Evolutionary conservation across 2,888 invertebrate genomes (phyloP).

Genomic region (Eristalis pertinax): DNA sequence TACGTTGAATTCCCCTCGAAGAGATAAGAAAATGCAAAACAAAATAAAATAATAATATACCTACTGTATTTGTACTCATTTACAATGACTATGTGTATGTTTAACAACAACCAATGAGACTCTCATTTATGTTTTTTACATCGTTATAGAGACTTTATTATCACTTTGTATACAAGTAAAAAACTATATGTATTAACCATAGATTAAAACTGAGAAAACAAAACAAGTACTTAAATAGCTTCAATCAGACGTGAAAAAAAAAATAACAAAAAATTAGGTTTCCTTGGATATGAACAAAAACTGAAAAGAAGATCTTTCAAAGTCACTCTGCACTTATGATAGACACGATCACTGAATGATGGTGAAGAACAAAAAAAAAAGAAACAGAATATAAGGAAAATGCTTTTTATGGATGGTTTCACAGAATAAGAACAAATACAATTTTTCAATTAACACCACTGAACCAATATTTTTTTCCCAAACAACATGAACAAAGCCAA

Average conservation of each 20-base stretch:
- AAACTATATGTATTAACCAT: slow-evolving; percentile 32
- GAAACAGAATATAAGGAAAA: not conserved
- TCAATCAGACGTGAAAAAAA: slow-evolving; percentile 25
- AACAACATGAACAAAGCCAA: slow-evolving; percentile 49
- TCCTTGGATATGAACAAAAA: slow-evolving; percentile 44
- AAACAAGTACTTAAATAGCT: slow-evolving; percentile 13
- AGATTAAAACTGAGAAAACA: slow-evolving; percentile 24
- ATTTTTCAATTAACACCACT: slow-evolving; percentile 30
- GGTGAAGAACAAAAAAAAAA: not conserved
- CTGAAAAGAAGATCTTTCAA: not conserved
- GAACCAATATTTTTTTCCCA: slow-evolving; percentile 51
- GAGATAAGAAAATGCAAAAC: not conserved
- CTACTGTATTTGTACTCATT: slow-evolving; percentile 43
- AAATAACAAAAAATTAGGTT: slow-evolving; percentile 61
- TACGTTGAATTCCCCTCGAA: slow-evolving; percentile 35
- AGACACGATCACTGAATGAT: not conserved
- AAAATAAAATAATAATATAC: not conserved
- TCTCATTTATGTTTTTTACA: slow-evolving; percentile 43
- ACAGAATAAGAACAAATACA: slow-evolving; percentile 32
- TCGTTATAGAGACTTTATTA: slow-evolving; percentile 46
- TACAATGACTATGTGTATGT: slow-evolving; percentile 48
- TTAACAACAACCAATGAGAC: slow-evolving; percentile 17
- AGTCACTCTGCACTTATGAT: not conserved
- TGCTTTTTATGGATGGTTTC: slow-evolving; percentile 59
- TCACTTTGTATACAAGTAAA: slow-evolving; percentile 50